Conservation (phyloP, 2,888 invertebrate genomes). For the Oscheius sp. region DNA sequence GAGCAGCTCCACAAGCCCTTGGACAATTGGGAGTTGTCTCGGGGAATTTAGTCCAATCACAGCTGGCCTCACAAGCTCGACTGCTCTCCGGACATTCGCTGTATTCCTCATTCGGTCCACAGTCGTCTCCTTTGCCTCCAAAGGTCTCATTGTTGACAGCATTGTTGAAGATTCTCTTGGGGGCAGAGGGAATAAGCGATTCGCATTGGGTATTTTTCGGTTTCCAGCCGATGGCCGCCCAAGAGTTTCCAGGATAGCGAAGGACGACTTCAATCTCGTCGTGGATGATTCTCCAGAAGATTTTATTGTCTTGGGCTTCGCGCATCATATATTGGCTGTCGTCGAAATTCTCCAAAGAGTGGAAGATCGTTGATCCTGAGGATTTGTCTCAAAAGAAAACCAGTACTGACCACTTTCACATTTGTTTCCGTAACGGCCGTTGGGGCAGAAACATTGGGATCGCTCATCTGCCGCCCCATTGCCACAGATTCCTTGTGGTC, state of each 20-base stretch:
- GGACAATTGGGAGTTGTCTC: slow-evolving; percentile 56
- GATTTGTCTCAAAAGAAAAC: slow-evolving; percentile 5
- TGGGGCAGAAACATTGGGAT: slow-evolving; percentile 83
- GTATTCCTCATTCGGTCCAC: slow-evolving; percentile 64
- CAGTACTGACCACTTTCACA: slow-evolving; percentile 44
- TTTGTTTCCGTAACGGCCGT: slow-evolving; percentile 79
- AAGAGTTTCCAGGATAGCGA: slow-evolving; percentile 86
- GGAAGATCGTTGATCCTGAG: slow-evolving; percentile 38
- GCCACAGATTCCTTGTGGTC: slow-evolving; percentile 83
- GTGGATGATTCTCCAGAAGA: slow-evolving; percentile 83
- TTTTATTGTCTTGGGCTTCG: slow-evolving; percentile 77
- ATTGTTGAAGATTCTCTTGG: background rate
- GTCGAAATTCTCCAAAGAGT: slow-evolving; percentile 52
- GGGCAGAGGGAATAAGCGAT: background rate
- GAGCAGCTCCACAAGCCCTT: slow-evolving; percentile 42
- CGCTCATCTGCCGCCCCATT: slow-evolving; percentile 70
- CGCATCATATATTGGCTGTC: slow-evolving; percentile 50
- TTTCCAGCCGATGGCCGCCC: slow-evolving; percentile 90
- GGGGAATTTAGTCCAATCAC: slow-evolving; percentile 67
- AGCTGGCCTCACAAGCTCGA: slow-evolving; percentile 65
- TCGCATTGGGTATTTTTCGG: slow-evolving; percentile 73
- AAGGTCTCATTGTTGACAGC: slow-evolving; percentile 15
- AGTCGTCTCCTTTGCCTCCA: slow-evolving; percentile 38
- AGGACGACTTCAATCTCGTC: slow-evolving; percentile 85
- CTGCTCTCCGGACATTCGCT: slow-evolving; percentile 63